A percentile compares a stretch with the other conserved stretches of the same genome.
Evolutionary conservation across 2,797 vertebrate species (phyloP).

Genomic region (Phoebastria nigripes): DNA sequence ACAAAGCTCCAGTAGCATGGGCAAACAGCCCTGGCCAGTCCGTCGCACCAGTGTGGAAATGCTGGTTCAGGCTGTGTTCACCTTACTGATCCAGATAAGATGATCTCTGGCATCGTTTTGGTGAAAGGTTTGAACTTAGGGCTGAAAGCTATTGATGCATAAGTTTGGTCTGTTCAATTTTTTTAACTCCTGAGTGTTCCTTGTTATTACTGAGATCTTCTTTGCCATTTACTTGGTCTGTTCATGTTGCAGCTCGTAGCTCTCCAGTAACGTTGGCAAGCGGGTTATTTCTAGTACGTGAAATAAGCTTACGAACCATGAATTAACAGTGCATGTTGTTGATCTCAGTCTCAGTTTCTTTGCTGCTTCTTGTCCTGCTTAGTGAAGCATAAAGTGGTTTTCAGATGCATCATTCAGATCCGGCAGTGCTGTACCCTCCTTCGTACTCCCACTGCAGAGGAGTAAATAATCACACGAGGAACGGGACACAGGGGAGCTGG

Average conservation of each 20-base stretch:
- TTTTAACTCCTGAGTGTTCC: background rate
- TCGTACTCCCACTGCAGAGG: background rate
- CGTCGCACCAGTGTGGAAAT: fast-evolving
- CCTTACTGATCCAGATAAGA: fast-evolving
- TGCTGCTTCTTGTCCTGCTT: background rate
- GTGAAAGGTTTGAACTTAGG: background rate
- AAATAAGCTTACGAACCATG: background rate
- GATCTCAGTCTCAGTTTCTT: background rate
- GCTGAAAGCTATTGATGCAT: background rate
- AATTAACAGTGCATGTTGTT: background rate
- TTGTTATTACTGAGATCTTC: background rate
- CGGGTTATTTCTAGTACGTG: background rate
- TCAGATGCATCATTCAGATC: fast-evolving
- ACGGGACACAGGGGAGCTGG: background rate
- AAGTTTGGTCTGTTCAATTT: background rate
- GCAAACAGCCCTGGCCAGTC: background rate
- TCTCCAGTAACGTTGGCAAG: background rate
- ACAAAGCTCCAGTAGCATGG: background rate
- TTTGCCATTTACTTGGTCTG: background rate
- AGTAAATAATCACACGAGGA: background rate
- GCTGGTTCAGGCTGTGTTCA: too few relatives aligned
- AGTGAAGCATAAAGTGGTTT: background rate
- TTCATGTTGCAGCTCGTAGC: background rate
- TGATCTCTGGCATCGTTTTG: background rate
- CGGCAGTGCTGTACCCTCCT: fast-evolving